Evolutionary conservation across 2,888 invertebrate species (phyloP), one percentile per base, ranked within the genome.

Genomic region (Mythimna lalbum): DNA sequence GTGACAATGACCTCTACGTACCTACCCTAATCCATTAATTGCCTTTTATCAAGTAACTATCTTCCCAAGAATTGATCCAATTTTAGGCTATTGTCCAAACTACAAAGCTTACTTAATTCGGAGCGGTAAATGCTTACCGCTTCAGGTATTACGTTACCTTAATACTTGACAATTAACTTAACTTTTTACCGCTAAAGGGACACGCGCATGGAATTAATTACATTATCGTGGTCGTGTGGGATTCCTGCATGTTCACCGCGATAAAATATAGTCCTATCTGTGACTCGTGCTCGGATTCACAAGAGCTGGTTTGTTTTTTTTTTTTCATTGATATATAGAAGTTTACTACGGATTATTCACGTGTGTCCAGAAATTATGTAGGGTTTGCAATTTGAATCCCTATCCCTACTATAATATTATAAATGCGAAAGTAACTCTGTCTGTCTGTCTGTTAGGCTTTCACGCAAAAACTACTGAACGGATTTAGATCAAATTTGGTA

Each of bases 131-230:
- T 53, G 57, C 71, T 72, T 72, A 77, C 50, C 63, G 49, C 63
- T 53, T 53, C 7, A 71, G 39, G 63, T 52, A 55, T 78, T 33
- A 78, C n/a, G 61, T 78, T 78, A 57, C 66, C 55, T 19, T 67
- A 73, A 76, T 74, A 76, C 76, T 76, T 55, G 23, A 68, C 49
- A 76, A 76, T 79, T 74, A 79, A 78, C 66, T 70, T 60, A 71
- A 63, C 55, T 78, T 78, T 73, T 78, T 61, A 76, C 52, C 49
- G 74, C 47, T 67, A 52, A 68, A 68, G 62, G 57, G 49, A 63
- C 59, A 79, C 76, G 73, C n/a, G 74, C 6, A 50, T 68, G 7
- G 76, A 76, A 79, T 74, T 73, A 76, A 76, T 76, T 59, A 74
- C 53, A 73, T 79, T 74, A 73, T 68, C 62, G n/a, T 53, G n/a